phyloP scores from a whole-genome alignment of 2,888 invertebrate species.

The Trisateles emortualis region DNA sequence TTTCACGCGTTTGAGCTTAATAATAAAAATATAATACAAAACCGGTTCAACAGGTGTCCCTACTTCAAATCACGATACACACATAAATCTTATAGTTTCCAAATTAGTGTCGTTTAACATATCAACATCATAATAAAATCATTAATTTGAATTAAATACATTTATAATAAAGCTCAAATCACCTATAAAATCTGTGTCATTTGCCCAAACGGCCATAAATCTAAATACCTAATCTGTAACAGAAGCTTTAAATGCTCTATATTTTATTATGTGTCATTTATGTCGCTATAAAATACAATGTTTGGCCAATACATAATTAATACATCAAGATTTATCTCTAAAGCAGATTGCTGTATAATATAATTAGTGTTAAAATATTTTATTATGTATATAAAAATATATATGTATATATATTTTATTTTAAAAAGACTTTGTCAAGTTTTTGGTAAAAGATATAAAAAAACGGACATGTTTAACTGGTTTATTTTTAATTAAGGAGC shows the following conservation, averaged over 20 bases:
- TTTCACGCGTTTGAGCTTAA: conserved; percentile 23
- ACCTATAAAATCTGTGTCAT: conserved; percentile 37
- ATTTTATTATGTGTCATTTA: conserved; percentile 26
- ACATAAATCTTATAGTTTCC: conserved; percentile 41
- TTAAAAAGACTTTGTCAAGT: conserved; percentile 6
- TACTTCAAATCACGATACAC: conserved; percentile 11
- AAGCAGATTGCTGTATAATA: not conserved
- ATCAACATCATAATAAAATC: conserved; percentile 33
- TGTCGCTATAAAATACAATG: conserved; percentile 15
- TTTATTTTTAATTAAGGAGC: conserved; percentile 21
- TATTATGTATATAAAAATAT: not conserved
- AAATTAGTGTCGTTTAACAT: conserved; percentile 31
- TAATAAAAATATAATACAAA: conserved; percentile 10
- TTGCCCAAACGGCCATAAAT: conserved; percentile 36
- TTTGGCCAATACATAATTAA: conserved; percentile 15
- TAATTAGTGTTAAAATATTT: not conserved
- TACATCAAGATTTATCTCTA: not conserved
- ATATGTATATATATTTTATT: not conserved
- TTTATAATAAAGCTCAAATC: conserved; percentile 25
- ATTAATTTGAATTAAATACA: conserved; percentile 30
- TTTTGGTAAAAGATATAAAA: conserved; percentile 7
- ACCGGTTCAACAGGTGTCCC: conserved; percentile 29
- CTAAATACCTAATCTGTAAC: conserved; percentile 29
- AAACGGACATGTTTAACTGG: conserved; percentile 26
- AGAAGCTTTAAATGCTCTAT: conserved; percentile 28